phyloP scores from a whole-genome alignment of 2,888 invertebrate genomes.

The Trachelus stipa region DNA sequence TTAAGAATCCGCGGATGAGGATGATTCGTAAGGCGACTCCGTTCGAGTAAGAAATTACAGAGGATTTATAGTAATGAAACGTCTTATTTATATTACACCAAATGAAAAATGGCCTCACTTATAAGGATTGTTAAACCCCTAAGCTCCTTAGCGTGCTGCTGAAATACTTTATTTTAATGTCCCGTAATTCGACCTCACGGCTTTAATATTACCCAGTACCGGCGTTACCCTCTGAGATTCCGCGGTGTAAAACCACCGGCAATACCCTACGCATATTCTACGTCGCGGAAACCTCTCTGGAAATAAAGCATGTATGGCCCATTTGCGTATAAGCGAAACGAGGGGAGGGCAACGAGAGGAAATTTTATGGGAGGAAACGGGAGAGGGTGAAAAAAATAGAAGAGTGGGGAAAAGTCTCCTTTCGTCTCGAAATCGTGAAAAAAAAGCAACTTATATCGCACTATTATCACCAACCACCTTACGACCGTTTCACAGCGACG shows the following conservation, averaged over 20 bases:
- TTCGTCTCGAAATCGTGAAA: no score
- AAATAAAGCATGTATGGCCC: neutral
- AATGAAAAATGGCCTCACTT: slow-evolving; percentile 42
- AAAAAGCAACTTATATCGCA: no score
- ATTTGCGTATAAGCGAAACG: neutral
- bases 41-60: slow-evolving; percentile 29
- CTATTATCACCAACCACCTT: no score
- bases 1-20: no score
- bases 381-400: no score
- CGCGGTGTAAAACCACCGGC: neutral
- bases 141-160: slow-evolving; percentile 43
- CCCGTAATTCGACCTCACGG: slow-evolving; percentile 32
- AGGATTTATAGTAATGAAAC: slow-evolving; percentile 49
- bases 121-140: slow-evolving; percentile 47
- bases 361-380: no score
- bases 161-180: slow-evolving; percentile 37
- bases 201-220: slow-evolving; percentile 32
- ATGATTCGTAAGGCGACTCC: no score
- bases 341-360: no score
- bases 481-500: no score
- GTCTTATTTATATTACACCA: slow-evolving; percentile 43
- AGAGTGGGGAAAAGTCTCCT: no score
- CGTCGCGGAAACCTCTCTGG: neutral
- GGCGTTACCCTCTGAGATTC: slow-evolving; percentile 1
- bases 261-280: neutral